phyloP scores from a whole-genome alignment of 2,888 invertebrate species.

The Oasisia sp. region DNA sequence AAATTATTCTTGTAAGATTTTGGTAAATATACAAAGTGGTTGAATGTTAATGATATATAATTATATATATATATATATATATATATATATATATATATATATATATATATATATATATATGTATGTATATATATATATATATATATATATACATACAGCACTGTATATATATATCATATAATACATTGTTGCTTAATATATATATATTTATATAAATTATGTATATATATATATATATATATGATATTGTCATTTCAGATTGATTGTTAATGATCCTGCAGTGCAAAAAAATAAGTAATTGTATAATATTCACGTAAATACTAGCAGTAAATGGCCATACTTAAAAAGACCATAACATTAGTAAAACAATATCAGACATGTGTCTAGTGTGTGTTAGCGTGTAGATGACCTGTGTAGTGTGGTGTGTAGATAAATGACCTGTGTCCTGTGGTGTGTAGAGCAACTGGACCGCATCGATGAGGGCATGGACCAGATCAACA shows the following conservation, averaged over 20 bases:
- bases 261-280: not conserved
- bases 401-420: not conserved
- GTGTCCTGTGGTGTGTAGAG: slow-evolving; percentile 72
- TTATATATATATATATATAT: not conserved
- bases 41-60: not conserved
- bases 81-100: not conserved
- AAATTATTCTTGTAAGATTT: not conserved
- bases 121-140: no score
- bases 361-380: not conserved
- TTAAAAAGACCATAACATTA: not conserved
- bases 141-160: no score
- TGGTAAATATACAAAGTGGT: not conserved
- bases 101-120: no score
- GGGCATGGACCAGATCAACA: slow-evolving; percentile 99
- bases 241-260: not conserved
- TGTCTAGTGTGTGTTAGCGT: not conserved
- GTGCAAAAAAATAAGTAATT: not conserved
- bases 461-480: slow-evolving; percentile 99
- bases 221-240: no score
- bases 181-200: no score
- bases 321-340: not conserved
- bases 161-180: no score
- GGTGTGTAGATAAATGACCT: not conserved
- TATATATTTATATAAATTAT: no score
- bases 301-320: not conserved